These are phyloP conservation scores for Nasonovia ribisnigri DNA, from an alignment of 2,888 invertebrate species.

Conservation along the genomic window DNA sequence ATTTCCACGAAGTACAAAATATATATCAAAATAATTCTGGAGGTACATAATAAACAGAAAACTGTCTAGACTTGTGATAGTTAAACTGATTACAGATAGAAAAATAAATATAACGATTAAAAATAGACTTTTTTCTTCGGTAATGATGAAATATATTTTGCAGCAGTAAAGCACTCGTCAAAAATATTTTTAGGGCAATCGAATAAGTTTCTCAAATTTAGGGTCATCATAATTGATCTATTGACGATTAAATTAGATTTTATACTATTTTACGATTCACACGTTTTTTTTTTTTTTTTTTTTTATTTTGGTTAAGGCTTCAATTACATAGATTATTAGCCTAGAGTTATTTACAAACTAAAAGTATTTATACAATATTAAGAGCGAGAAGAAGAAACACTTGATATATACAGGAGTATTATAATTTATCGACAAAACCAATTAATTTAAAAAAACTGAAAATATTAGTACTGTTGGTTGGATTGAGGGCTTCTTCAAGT, in stretches of 20 bases:
- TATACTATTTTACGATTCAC: neutral
- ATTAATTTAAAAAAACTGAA: too few relatives aligned
- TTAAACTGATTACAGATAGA: neutral
- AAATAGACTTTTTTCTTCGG: neutral
- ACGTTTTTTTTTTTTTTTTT: neutral
- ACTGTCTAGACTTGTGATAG: neutral
- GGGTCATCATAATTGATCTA: neutral
- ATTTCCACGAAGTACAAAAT: neutral
- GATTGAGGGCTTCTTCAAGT: too few relatives aligned
- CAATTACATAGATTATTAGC: too few relatives aligned
- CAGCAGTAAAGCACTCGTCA: neutral
- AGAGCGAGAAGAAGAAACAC: too few relatives aligned
- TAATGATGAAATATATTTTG: neutral
- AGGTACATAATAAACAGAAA: neutral
- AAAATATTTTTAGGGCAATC: neutral
- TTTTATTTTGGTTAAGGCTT: too few relatives aligned
- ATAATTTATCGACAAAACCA: too few relatives aligned
- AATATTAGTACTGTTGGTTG: too few relatives aligned
- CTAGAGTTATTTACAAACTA: too few relatives aligned
- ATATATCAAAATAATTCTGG: too few relatives aligned
- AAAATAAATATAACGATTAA: neutral
- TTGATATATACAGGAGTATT: too few relatives aligned
- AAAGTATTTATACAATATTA: too few relatives aligned
- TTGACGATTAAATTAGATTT: neutral
- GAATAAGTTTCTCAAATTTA: neutral